A percentile compares a stretch with the other conserved stretches of the same genome.
Evolutionary conservation across 2,797 vertebrate genomes (phyloP).

Genomic region (Crax fasciolata): DNA sequence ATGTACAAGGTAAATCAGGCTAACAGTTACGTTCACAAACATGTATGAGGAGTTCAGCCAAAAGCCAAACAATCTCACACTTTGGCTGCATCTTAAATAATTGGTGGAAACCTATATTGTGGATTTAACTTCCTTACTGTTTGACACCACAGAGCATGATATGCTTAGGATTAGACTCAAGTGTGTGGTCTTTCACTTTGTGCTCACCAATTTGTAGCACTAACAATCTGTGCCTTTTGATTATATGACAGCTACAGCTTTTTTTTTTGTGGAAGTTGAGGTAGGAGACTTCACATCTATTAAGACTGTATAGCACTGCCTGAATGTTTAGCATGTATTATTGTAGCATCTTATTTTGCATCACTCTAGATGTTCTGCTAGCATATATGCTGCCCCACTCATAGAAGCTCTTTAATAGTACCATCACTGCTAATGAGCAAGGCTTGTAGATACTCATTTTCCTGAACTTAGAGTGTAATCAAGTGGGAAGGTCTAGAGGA

Average conservation of each 20-base stretch:
- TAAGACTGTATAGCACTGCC: background rate
- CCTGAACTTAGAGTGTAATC: background rate
- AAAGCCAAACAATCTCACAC: background rate
- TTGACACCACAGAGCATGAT: background rate
- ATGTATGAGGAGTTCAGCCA: background rate
- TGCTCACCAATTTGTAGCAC: fast-evolving
- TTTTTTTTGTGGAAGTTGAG: background rate
- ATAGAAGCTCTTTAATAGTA: background rate
- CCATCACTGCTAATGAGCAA: background rate
- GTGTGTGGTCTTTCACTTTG: background rate
- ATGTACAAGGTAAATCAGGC: background rate
- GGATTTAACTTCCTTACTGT: background rate
- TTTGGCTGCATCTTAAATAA: background rate
- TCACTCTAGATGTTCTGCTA: background rate
- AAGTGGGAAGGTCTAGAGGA: background rate
- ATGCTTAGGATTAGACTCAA: fast-evolving
- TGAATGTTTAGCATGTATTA: background rate
- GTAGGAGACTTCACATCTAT: background rate
- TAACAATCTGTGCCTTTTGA: background rate
- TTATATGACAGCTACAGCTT: background rate
- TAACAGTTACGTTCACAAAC: fast-evolving
- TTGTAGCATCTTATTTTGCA: background rate
- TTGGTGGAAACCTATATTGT: background rate
- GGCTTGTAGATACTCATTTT: background rate
- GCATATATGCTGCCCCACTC: background rate